These are phyloP conservation scores for Pseudorasbora parva DNA, from an alignment of 2,113 vertebrate species.

Conservation along the genomic window DNA sequence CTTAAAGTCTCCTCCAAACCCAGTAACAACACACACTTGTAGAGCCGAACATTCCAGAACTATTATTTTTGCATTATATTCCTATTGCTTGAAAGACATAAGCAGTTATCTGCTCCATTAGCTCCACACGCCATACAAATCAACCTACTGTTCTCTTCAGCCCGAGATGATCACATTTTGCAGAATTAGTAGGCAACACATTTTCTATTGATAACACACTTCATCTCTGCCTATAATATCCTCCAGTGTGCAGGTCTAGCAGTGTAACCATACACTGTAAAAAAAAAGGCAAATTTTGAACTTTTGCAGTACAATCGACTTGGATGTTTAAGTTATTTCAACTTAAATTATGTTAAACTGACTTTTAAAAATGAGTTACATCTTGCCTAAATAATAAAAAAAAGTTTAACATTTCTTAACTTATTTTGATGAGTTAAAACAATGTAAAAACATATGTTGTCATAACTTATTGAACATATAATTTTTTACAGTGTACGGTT, in stretches of 20 bases:
- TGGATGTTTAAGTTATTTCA: too few relatives aligned
- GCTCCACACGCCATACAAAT: slow-evolving; percentile 68
- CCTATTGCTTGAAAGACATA: slow-evolving; percentile 70
- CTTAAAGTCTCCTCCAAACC: slow-evolving; percentile 71
- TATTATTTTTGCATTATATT: slow-evolving; percentile 78
- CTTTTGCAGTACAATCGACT: too few relatives aligned
- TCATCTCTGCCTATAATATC: not conserved
- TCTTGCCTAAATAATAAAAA: too few relatives aligned
- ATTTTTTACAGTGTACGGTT: too few relatives aligned
- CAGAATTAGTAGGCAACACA: not conserved
- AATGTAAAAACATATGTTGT: too few relatives aligned
- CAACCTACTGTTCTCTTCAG: slow-evolving; percentile 49
- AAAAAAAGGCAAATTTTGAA: too few relatives aligned
- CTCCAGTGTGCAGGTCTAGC: not conserved
- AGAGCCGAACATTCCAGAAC: slow-evolving; percentile 69
- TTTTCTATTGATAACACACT: not conserved
- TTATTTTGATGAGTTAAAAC: too few relatives aligned
- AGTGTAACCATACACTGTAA: too few relatives aligned
- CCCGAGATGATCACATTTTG: not conserved
- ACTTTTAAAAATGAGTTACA: too few relatives aligned
- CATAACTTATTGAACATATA: too few relatives aligned
- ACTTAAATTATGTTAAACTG: too few relatives aligned
- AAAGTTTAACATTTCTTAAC: too few relatives aligned
- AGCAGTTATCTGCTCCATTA: slow-evolving; percentile 71
- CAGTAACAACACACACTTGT: slow-evolving; percentile 66